Evolutionary conservation across 2,113 vertebrate genomes (phyloP), one percentile per base, ranked within the genome.

Genomic region (Scomber colias): DNA sequence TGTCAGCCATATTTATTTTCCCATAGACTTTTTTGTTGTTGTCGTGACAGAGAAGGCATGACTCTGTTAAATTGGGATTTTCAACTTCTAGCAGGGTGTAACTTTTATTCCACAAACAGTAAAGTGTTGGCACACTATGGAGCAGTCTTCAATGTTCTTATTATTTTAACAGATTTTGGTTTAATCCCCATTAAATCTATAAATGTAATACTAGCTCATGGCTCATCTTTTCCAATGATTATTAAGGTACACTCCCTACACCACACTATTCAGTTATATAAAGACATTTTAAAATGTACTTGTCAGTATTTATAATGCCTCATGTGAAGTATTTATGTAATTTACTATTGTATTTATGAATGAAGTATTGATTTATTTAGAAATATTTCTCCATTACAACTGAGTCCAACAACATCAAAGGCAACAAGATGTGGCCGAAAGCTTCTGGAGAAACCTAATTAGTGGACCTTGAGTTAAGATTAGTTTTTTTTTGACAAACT

Each of bases 1-100:
- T 68, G 69, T 74, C 63, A 87, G 51, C 54, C 35, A 57, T 61
- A 8, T 61, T 53, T 76, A 49, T 71, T 82, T 82, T 63, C 57
- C 76, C 17, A 56, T 27, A 59, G 17, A 13, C n/a, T 24, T 70
- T 63, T 71, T 68, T 40, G 35, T 40, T 40, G 35, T 40, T 45
- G n/a, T 55, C 3, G 8, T 50, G 48, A 72, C 35, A 53, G 45
- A 77, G 65, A 40, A 40, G 35, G 7, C 5, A 3, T 9, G 19
- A 54, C 50, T 75, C 66, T 11, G 9, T 73, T 1, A 13, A 30
- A 17, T 16, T 55, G 17, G 30, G 50, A 61, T 71, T 59, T 67
- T 71, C 15, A 45, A 19, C 40, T 40, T 45, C 2, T 11, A 7
- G 27, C n/a, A 24, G 8, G 53, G 15, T 64, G 63, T 73, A 21